phyloP scores from a whole-genome alignment of 2,888 invertebrate genomes.

The Lepidonotus clava region DNA sequence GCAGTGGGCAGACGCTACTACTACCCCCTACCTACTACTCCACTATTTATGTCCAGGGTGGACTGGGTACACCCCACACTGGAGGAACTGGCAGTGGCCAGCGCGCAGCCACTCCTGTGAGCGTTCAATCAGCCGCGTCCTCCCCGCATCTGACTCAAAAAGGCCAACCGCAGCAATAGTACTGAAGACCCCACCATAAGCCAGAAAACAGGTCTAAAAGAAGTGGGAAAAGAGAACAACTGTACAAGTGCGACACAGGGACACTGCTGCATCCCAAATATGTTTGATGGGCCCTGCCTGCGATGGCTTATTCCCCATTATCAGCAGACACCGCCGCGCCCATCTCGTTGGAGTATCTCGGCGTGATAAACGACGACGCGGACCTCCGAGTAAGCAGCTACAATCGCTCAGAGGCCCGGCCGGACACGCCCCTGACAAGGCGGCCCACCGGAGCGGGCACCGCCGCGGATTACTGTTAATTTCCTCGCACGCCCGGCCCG shows the following conservation, averaged over 20 bases:
- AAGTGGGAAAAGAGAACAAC: no score
- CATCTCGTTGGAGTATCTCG: background rate
- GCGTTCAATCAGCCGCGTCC: background rate
- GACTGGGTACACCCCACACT: background rate
- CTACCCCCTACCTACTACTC: no score
- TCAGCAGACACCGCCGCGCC: background rate
- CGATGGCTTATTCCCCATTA: background rate
- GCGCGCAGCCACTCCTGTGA: background rate
- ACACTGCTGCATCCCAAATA: background rate
- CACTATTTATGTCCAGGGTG: no score
- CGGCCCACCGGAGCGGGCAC: background rate
- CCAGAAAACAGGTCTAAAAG: no score
- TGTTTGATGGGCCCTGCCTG: background rate
- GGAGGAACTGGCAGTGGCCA: background rate
- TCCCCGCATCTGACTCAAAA: no score
- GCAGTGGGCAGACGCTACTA: no score
- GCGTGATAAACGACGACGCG: background rate
- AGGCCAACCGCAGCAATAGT: no score
- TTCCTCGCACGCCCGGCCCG: background rate
- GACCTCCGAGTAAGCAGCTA: background rate
- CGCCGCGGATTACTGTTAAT: background rate
- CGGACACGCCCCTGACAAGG: conserved; percentile 12
- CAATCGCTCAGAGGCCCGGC: conserved; percentile 12
- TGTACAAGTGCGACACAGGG: no score
- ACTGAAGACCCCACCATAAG: no score